Evolutionary conservation across 2,888 invertebrate genomes (phyloP).

Genomic region (Mythimna ferrago): DNA sequence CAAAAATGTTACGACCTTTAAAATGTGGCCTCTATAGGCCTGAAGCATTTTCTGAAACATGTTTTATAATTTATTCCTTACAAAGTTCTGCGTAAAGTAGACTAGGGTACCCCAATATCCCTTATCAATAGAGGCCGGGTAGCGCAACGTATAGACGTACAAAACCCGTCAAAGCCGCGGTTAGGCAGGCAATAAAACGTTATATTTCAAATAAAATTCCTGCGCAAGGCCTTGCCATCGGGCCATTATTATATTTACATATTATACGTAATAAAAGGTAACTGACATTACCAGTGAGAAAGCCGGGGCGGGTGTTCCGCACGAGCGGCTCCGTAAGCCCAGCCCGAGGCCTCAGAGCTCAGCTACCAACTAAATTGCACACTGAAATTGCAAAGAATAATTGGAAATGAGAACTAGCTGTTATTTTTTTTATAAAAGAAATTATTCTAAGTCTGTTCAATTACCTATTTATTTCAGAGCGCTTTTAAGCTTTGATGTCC

Average conservation of each 20-base stretch:
- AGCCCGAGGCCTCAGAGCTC: conserved; percentile 29
- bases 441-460: background rate
- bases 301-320: conserved; percentile 64
- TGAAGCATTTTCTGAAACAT: conserved; percentile 15
- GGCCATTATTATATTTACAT: conserved; percentile 72
- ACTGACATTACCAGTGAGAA: conserved; percentile 66
- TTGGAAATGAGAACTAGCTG: conserved; percentile 18
- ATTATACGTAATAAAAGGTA: conserved; percentile 72
- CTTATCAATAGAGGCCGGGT: conserved; percentile 54
- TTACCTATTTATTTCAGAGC: background rate
- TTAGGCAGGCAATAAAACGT: conserved; percentile 63
- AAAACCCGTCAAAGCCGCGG: conserved; percentile 59
- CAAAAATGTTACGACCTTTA: conserved; percentile 33
- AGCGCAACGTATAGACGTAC: conserved; percentile 28
- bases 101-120: conserved; percentile 43
- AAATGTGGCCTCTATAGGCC: conserved; percentile 11
- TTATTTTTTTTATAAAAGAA: conserved; percentile 2
- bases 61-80: conserved; percentile 45
- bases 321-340: conserved; percentile 63
- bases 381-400: conserved; percentile 45
- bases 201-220: conserved; percentile 69
- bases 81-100: conserved; percentile 33
- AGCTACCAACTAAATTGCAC: conserved; percentile 59
- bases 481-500: background rate
- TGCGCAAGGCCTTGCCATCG: conserved; percentile 63